phyloP scores from a whole-genome alignment of 2,797 vertebrate genomes.

The Enteromius argenteus region DNA sequence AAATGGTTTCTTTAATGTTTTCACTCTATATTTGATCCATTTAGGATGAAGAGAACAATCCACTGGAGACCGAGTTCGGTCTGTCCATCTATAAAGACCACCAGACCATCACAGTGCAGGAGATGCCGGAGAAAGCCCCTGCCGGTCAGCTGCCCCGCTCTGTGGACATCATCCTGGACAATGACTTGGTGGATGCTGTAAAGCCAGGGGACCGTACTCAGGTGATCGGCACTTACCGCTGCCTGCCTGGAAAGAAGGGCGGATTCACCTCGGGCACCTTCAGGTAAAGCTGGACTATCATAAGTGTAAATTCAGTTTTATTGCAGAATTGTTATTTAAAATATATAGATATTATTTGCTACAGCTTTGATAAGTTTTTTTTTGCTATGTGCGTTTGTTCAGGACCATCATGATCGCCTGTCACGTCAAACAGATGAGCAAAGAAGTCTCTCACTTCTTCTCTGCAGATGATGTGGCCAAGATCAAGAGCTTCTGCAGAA shows the following conservation, averaged over 20 bases:
- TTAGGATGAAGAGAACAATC: constrained; percentile 98
- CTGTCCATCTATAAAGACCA: constrained; percentile 95
- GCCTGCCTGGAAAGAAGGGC: constrained; percentile 92
- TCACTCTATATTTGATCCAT: background rate
- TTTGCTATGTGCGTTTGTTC: background rate
- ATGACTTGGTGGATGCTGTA: constrained; percentile 91
- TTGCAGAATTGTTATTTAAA: background rate
- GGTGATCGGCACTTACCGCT: constrained; percentile 93
- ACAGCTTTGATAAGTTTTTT: background rate
- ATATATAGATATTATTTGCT: background rate
- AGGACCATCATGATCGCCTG: constrained; percentile 97
- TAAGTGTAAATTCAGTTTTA: background rate
- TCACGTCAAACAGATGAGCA: constrained; percentile 92
- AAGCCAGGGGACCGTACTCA: constrained; percentile 95
- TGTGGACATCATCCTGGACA: constrained; percentile 92
- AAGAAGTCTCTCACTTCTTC: constrained; percentile 85
- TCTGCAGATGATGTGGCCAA: constrained; percentile 91
- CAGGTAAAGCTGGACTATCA: constrained; percentile 77
- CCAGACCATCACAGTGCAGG: constrained; percentile 96
- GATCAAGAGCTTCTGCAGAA: constrained; percentile 92
- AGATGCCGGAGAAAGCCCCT: constrained; percentile 98
- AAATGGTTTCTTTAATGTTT: background rate
- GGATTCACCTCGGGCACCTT: constrained; percentile 96
- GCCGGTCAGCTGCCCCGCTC: constrained; percentile 96
- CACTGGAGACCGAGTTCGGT: constrained; percentile 94